Evolutionary conservation across 2,888 invertebrate species (phyloP).

Genomic region (Shargacucullia verbasci): DNA sequence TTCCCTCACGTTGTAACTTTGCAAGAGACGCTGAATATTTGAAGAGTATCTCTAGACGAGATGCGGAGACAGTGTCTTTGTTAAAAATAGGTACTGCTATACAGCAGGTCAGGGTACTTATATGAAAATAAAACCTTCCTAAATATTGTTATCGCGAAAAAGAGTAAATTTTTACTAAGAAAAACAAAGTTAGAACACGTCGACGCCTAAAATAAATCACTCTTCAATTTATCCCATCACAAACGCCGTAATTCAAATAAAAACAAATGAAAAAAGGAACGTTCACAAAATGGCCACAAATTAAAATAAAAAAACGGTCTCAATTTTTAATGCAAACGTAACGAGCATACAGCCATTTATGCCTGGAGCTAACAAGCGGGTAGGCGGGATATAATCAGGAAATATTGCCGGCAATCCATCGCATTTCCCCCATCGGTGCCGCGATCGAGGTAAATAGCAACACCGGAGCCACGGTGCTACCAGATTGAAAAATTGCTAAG

Average conservation of each 20-base stretch:
- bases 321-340: conserved; percentile 43
- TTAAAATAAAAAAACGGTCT: conserved; percentile 23
- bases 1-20: too few relatives aligned
- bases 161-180: too few relatives aligned
- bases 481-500: conserved; percentile 56
- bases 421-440: conserved; percentile 53
- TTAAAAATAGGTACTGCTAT: too few relatives aligned
- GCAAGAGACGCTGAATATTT: too few relatives aligned
- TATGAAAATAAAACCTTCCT: too few relatives aligned
- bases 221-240: not conserved
- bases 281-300: conserved; percentile 16
- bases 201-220: too few relatives aligned
- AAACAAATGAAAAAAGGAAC: conserved; percentile 12
- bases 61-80: too few relatives aligned
- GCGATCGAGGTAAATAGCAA: conserved; percentile 52
- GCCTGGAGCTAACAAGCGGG: conserved; percentile 29
- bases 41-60: too few relatives aligned
- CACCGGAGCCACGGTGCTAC: conserved; percentile 47
- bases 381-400: conserved; percentile 59
- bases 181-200: too few relatives aligned
- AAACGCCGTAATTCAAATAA: conserved; percentile 1
- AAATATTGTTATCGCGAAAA: too few relatives aligned
- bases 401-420: conserved; percentile 66
- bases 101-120: too few relatives aligned
- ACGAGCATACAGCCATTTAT: conserved; percentile 42